phyloP scores from a whole-genome alignment of 1,140 invertebrate species.

The Drosophila guanche region DNA sequence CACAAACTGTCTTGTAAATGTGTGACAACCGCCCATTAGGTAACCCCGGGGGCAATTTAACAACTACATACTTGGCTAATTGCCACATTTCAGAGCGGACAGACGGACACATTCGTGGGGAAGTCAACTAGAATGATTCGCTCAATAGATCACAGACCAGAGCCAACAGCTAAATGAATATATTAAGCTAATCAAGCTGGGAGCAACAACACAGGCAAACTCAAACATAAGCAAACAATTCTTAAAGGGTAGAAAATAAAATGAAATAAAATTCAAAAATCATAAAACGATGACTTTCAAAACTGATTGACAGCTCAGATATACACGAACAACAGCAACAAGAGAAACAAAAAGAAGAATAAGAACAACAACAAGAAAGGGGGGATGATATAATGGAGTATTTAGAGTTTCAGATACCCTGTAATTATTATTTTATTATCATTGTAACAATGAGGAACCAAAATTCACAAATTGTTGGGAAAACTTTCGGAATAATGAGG shows the following conservation, averaged over 20 bases:
- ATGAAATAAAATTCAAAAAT: slow-evolving; percentile 37
- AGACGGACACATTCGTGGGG: slow-evolving; percentile 1
- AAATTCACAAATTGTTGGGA: too few relatives aligned
- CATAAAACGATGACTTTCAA: slow-evolving; percentile 67
- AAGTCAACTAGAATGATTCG: slow-evolving; percentile 37
- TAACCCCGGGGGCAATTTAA: not conserved
- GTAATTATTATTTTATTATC: too few relatives aligned
- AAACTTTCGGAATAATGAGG: too few relatives aligned
- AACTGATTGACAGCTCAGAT: slow-evolving; percentile 74
- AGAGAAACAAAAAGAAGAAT: slow-evolving; percentile 23
- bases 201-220: slow-evolving; percentile 11
- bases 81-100: slow-evolving; percentile 24
- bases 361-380: slow-evolving; percentile 15
- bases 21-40: not conserved
- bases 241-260: slow-evolving; percentile 16
- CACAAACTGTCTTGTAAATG: too few relatives aligned
- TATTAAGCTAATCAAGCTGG: slow-evolving; percentile 44
- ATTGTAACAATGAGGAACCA: too few relatives aligned
- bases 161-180: slow-evolving; percentile 36
- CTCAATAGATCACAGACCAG: slow-evolving; percentile 47
- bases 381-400: too few relatives aligned
- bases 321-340: slow-evolving; percentile 41
- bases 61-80: slow-evolving; percentile 41
- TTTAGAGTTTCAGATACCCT: too few relatives aligned
- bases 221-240: slow-evolving; percentile 2